phyloP scores from a whole-genome alignment of 2,113 vertebrate genomes.

The Xenus cinereus region DNA sequence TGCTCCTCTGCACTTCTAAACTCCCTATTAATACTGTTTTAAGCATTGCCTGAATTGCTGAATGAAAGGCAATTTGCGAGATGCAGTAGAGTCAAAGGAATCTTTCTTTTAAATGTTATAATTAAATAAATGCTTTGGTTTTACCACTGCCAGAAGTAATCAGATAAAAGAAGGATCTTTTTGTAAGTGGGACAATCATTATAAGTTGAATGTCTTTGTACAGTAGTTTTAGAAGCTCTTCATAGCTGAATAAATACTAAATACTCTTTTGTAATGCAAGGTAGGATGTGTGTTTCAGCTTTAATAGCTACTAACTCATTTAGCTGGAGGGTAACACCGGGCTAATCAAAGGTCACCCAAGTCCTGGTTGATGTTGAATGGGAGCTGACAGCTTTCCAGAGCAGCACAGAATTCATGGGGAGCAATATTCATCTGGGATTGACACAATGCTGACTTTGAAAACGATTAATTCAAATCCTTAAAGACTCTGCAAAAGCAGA shows the following conservation, averaged over 20 bases:
- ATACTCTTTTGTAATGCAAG: slow-evolving; percentile 17
- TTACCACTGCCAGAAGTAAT: background rate
- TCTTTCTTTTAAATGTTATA: background rate
- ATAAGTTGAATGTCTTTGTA: background rate
- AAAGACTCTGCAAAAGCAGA: slow-evolving; percentile 15
- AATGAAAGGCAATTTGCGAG: background rate
- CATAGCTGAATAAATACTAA: slow-evolving; percentile 40
- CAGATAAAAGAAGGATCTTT: background rate
- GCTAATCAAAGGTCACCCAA: slow-evolving; percentile 52
- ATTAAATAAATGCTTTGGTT: background rate
- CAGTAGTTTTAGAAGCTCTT: background rate
- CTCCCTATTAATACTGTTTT: background rate
- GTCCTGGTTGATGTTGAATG: slow-evolving; percentile 49
- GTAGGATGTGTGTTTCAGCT: slow-evolving; percentile 17
- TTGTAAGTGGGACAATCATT: background rate
- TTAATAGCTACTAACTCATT: slow-evolving; percentile 60
- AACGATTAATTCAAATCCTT: slow-evolving; percentile 8
- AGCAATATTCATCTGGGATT: slow-evolving; percentile 22
- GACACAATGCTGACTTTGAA: slow-evolving; percentile 43
- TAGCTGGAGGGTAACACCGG: slow-evolving; percentile 46
- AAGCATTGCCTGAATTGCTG: background rate
- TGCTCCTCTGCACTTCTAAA: background rate
- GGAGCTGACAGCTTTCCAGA: slow-evolving; percentile 46
- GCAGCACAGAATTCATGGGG: background rate
- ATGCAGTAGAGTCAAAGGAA: background rate